Evolutionary conservation across 1,140 invertebrate genomes (phyloP), one percentile per base, ranked within the genome.

Genomic region (Drosophila chauvacae): DNA sequence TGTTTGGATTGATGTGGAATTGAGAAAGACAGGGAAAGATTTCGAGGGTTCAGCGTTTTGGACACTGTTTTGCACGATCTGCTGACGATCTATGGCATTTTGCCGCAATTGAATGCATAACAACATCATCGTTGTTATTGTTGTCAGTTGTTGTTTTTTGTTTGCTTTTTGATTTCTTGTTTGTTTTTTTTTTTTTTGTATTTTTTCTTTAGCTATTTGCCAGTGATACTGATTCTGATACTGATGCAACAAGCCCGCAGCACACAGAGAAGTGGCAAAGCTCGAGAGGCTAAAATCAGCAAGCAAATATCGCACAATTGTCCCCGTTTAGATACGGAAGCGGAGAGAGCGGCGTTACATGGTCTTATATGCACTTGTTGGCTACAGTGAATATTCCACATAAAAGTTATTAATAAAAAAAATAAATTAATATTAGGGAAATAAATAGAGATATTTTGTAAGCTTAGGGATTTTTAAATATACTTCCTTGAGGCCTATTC

Each of bases 321-420:
- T 71, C 41, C 35, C 50, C 57, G 28, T 63, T 64, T 74, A 56
- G 50, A 77, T 57, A 77, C 56, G 63, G 58, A 58, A 69, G 45
- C 56, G 35, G 45, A 47, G 30, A 51, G 37, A 35, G 30, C 11
- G 14, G 37, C 53, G 30, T 47, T 66, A 51, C 44, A 70, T 68
- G 39, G 56, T 23, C 30, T 42, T 45, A 61, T 18, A 65, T 55
- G 48, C 33, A 44, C 30, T 42, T 42, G 45, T n/a, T 23, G 14
- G 45, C 13, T 35, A 69, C 65, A 69, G 66, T 65, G 30, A 14
- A 20, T 16, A 65, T 11, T 47, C 44, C 18, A 4, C 5, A 9
- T n/a, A 3, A n/a, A 26, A 39, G 9, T 2, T 11, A 4, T 37
- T 37, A 13, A 0, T 37, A 35, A 4, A 3, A 11, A 10, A 35